phyloP scores from a whole-genome alignment of 2,113 vertebrate species.

The Apus apus region DNA sequence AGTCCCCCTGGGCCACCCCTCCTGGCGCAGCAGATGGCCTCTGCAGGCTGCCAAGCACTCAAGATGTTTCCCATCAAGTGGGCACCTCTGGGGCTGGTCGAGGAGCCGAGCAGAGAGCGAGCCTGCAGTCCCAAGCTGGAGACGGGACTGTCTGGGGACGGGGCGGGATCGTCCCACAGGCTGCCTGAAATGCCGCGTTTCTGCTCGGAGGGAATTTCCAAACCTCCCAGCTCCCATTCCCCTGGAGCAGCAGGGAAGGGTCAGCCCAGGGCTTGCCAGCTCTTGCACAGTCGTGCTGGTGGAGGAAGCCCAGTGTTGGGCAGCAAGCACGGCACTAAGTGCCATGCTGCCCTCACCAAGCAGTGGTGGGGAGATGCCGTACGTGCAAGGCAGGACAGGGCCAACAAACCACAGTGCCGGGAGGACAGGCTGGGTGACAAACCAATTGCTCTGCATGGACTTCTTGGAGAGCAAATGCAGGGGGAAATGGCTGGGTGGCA shows the following conservation, averaged over 20 bases:
- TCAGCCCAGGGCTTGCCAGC: not conserved
- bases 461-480: not conserved
- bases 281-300: too few relatives aligned
- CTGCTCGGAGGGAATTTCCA: slow-evolving; percentile 22
- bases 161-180: not conserved
- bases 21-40: not conserved
- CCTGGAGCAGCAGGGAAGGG: not conserved
- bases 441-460: not conserved
- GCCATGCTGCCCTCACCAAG: accelerated
- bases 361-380: accelerated
- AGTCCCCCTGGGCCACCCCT: not conserved
- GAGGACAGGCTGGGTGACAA: not conserved
- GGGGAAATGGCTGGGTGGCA: accelerated
- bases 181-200: not conserved
- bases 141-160: slow-evolving; percentile 20
- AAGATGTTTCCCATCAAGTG: slow-evolving; percentile 47
- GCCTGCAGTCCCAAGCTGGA: not conserved
- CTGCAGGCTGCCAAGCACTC: not conserved
- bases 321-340: accelerated
- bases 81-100: slow-evolving; percentile 39
- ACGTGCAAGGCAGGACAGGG: accelerated
- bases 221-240: not conserved
- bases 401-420: accelerated
- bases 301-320: accelerated
- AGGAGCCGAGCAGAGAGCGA: not conserved